These are phyloP conservation scores for Acanthosepion pharaonis DNA, from an alignment of 2,888 invertebrate genomes.

Conservation along the genomic window DNA sequence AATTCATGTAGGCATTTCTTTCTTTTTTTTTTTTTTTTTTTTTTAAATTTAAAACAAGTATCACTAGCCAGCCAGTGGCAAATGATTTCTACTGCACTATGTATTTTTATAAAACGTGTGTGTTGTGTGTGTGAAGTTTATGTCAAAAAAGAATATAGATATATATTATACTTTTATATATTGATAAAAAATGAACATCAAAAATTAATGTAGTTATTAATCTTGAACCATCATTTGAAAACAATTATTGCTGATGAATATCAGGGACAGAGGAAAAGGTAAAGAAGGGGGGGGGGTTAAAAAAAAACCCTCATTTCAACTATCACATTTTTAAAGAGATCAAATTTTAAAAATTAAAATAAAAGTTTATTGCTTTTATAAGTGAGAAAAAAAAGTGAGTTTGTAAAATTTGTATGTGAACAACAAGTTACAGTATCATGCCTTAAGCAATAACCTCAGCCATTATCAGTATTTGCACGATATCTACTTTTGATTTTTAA, in stretches of 20 bases:
- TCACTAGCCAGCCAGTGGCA: neutral
- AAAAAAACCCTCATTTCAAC: neutral
- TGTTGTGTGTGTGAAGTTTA: neutral
- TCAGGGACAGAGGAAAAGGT: neutral
- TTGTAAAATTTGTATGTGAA: constrained; percentile 33
- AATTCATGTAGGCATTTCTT: neutral
- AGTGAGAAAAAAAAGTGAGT: neutral
- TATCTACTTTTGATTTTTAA: neutral
- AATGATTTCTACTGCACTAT: neutral
- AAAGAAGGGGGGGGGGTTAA: neutral
- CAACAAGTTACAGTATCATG: neutral
- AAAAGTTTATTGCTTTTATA: neutral
- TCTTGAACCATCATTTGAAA: neutral
- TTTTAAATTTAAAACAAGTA: neutral
- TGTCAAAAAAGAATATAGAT: neutral
- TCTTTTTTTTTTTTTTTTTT: neutral
- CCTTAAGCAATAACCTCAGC: neutral
- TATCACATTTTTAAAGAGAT: constrained; percentile 2
- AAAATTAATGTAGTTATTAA: constrained; percentile 1
- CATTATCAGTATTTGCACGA: neutral
- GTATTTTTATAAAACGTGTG: neutral
- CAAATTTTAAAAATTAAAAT: neutral
- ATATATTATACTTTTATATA: neutral
- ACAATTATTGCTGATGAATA: constrained; percentile 13
- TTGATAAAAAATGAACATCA: constrained; percentile 4